Percentiles rank a stretch among this genome's conserved stretches.
phyloP scores from a whole-genome alignment of 2,888 invertebrate genomes.

The Conops quadrifasciatus region DNA sequence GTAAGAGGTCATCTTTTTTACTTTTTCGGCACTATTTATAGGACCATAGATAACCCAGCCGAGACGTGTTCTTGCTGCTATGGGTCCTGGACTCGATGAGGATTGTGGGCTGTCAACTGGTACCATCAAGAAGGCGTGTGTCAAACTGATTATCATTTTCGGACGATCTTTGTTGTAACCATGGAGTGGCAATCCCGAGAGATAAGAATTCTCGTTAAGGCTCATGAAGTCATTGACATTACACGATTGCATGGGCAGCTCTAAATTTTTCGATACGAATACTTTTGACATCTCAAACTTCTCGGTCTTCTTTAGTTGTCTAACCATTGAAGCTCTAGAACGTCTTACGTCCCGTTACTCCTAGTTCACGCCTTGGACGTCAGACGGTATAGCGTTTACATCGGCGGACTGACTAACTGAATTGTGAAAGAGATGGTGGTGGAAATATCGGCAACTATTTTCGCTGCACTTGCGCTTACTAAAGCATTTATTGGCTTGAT shows the following conservation, averaged over 20 bases:
- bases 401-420: background rate
- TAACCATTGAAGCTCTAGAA: constrained; percentile 17
- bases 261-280: too few species aligned
- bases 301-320: background rate
- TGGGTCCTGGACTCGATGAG: background rate
- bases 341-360: background rate
- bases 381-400: background rate
- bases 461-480: background rate
- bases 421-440: background rate
- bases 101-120: background rate
- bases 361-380: background rate
- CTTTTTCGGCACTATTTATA: background rate
- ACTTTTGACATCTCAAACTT: too few species aligned
- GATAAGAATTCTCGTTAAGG: background rate
- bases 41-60: constrained; percentile 16
- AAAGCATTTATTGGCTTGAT: background rate
- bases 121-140: too few species aligned
- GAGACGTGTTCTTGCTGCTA: background rate
- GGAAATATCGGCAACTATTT: background rate
- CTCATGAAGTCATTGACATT: too few species aligned
- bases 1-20: background rate
- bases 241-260: too few species aligned
- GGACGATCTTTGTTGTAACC: constrained; percentile 27
- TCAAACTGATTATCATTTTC: constrained; percentile 33
- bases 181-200: constrained; percentile 16